Conservation (phyloP, 1,140 invertebrate species). For the Musca vetustissima region DNA sequence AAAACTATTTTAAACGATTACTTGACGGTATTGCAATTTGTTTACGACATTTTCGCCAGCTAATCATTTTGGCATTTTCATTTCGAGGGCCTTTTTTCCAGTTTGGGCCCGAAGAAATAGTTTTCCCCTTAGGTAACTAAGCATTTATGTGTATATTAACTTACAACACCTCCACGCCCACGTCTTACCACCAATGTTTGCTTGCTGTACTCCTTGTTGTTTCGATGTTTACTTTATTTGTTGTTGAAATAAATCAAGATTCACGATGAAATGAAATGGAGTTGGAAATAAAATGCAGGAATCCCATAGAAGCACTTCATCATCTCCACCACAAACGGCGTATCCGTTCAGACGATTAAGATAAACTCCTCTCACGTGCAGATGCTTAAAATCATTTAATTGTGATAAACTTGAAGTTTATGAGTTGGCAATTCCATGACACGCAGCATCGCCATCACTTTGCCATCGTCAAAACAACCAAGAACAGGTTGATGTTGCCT, state of each 20-base stretch:
- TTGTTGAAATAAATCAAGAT: neutral
- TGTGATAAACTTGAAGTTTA: slow-evolving; percentile 30
- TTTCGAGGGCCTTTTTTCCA: neutral
- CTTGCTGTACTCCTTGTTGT: no score
- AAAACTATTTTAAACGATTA: no score
- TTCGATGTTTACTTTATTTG: neutral
- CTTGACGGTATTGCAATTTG: no score
- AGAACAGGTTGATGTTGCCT: no score
- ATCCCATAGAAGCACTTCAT: neutral
- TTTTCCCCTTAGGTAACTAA: neutral
- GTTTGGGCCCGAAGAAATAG: no score
- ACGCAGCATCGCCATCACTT: no score
- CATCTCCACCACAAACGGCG: neutral
- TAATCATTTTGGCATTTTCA: no score
- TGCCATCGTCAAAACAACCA: no score
- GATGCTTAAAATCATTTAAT: slow-evolving; percentile 30
- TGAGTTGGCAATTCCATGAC: slow-evolving; percentile 25
- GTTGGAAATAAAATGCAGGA: neutral
- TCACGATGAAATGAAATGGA: neutral
- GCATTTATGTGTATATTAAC: no score
- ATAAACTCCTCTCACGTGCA: slow-evolving; percentile 20
- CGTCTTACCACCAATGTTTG: no score
- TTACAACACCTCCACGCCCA: no score
- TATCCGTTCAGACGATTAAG: neutral
- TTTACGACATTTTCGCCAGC: no score